These are phyloP conservation scores for Oostethus manadensis DNA, from an alignment of 2,113 vertebrate genomes.

Conservation along the genomic window DNA sequence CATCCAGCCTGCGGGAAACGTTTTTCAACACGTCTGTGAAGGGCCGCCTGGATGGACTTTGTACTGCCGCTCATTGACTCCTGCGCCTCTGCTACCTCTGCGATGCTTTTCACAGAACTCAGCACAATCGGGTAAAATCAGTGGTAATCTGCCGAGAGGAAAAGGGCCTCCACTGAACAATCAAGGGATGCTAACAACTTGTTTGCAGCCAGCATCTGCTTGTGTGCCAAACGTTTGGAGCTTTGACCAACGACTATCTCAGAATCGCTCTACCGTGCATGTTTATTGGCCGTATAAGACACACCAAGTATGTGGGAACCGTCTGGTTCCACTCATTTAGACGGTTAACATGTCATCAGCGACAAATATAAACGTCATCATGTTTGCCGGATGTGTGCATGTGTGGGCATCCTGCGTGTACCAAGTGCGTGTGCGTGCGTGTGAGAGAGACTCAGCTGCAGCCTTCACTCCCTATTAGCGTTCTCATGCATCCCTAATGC, in stretches of 20 bases:
- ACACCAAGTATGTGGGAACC: neutral
- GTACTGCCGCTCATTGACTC: constrained; percentile 5
- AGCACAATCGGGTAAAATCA: too few species aligned
- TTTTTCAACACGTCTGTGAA: neutral
- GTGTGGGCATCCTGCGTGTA: too few species aligned
- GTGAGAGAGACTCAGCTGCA: constrained; percentile 44
- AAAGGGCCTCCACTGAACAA: too few species aligned
- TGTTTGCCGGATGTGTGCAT: neutral
- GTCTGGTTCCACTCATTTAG: too few species aligned
- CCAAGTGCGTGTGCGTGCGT: constrained; percentile 6
- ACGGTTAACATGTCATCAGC: neutral
- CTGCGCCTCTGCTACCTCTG: constrained; percentile 27
- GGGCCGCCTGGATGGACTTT: constrained; percentile 24
- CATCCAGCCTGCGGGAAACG: constrained; percentile 7
- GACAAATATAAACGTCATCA: neutral
- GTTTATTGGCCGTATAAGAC: neutral
- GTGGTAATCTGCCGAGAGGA: too few species aligned
- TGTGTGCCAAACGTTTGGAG: too few species aligned
- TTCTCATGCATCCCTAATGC: constrained; percentile 54
- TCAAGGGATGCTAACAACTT: too few species aligned
- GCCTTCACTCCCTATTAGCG: constrained; percentile 39
- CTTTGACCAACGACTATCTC: too few species aligned
- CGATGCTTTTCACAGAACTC: constrained; percentile 6
- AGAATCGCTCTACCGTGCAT: neutral
- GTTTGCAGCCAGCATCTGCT: too few species aligned